phyloP scores from a whole-genome alignment of 2,888 invertebrate genomes.

The Sympetrum striolatum region DNA sequence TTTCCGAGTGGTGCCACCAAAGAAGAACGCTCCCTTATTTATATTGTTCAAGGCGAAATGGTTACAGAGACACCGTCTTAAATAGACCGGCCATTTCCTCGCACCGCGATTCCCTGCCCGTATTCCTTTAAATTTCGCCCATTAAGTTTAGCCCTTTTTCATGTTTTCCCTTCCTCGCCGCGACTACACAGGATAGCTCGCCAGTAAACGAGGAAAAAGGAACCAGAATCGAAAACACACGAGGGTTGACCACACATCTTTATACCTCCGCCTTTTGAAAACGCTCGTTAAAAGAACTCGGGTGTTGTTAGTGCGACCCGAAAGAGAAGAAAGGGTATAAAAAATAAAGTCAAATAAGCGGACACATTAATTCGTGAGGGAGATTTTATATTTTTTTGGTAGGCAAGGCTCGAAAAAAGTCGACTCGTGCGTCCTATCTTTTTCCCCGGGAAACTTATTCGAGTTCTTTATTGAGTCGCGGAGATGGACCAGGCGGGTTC shows the following conservation, averaged over 20 bases:
- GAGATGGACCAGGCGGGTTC: not conserved
- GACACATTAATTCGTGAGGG: not conserved
- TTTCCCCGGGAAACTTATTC: not conserved
- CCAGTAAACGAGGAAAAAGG: no score
- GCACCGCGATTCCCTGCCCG: not conserved
- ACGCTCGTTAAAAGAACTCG: not conserved
- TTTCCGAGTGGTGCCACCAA: not conserved
- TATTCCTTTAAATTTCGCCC: not conserved
- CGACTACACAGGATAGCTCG: not conserved
- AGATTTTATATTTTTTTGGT: not conserved
- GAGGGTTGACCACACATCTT: not conserved
- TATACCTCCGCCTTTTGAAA: not conserved
- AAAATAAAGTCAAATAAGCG: not conserved
- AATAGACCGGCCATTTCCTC: not conserved
- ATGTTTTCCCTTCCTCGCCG: not conserved
- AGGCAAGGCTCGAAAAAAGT: not conserved
- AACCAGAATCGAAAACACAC: not conserved
- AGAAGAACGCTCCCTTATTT: not conserved
- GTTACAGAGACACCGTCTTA: not conserved
- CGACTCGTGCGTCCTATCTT: not conserved
- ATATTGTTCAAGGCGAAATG: not conserved
- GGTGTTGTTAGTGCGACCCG: not conserved
- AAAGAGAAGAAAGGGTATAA: not conserved
- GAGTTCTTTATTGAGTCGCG: not conserved
- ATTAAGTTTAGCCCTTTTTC: not conserved